These are phyloP conservation scores for Ladona fulva DNA, from an alignment of 1,140 invertebrate species.

Conservation along the genomic window DNA sequence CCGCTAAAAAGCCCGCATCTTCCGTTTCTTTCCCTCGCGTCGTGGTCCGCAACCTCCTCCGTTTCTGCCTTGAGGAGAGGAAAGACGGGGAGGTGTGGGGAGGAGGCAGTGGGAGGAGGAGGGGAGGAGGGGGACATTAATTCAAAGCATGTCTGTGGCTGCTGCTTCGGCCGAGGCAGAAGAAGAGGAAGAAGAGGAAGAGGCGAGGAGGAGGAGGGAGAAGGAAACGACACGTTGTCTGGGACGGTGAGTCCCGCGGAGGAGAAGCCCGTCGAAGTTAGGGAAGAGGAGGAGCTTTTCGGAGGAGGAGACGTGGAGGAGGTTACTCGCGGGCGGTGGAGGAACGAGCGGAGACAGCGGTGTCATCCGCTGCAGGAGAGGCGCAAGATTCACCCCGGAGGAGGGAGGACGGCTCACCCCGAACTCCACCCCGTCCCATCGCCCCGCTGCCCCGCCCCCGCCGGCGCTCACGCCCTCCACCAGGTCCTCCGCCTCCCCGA, in stretches of 20 bases:
- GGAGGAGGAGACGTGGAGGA: background rate
- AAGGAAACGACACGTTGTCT: background rate
- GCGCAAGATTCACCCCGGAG: background rate
- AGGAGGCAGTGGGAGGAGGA: background rate
- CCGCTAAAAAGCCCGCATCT: background rate
- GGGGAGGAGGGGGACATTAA: background rate
- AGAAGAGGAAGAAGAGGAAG: background rate
- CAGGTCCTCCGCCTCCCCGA: background rate
- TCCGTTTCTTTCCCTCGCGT: background rate
- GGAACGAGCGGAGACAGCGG: background rate
- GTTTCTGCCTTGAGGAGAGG: background rate
- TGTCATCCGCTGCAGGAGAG: no score
- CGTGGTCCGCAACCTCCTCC: background rate
- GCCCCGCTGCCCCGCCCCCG: background rate
- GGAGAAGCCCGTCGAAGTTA: no score
- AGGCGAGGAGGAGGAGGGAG: background rate
- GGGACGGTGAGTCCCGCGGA: background rate
- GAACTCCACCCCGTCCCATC: no score
- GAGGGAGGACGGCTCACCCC: background rate
- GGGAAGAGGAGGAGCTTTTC: no score
- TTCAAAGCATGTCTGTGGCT: slow-evolving; percentile 2
- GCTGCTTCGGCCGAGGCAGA: background rate
- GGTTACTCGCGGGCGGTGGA: background rate
- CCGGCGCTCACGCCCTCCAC: background rate
- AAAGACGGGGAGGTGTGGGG: background rate